phyloP scores from a whole-genome alignment of 2,113 vertebrate species.

The Scatophagus argus region DNA sequence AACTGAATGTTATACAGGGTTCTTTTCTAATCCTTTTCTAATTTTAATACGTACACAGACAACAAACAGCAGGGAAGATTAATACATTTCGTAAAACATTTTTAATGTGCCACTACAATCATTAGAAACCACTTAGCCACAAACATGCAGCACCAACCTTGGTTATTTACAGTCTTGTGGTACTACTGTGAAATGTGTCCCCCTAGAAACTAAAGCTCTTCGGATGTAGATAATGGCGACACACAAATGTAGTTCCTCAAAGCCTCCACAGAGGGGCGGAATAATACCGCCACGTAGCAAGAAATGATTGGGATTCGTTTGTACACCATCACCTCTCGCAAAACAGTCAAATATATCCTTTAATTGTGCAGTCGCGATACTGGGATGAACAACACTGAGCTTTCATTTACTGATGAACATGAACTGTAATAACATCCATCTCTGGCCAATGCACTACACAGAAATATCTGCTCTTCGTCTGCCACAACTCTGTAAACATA shows the following conservation, averaged over 20 bases:
- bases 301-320: neutral
- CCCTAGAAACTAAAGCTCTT: constrained; percentile 53
- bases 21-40: neutral
- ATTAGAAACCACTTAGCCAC: neutral
- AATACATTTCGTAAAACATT: neutral
- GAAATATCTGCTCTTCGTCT: constrained; percentile 37
- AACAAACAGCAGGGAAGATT: neutral
- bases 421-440: neutral
- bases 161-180: neutral
- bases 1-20: neutral
- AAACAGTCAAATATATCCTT: neutral
- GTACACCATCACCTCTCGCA: neutral
- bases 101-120: neutral
- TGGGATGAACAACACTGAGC: neutral
- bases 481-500: constrained; percentile 54
- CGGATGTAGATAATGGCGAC: neutral
- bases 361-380: too few species aligned
- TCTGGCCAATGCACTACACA: neutral
- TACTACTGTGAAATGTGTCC: constrained; percentile 67
- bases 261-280: constrained; percentile 37
- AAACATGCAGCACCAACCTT: constrained; percentile 59
- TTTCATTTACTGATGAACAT: neutral
- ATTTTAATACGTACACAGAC: neutral
- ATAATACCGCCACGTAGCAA: neutral
- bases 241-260: neutral